phyloP scores from a whole-genome alignment of 2,888 invertebrate genomes.

The Odontothrips loti region DNA sequence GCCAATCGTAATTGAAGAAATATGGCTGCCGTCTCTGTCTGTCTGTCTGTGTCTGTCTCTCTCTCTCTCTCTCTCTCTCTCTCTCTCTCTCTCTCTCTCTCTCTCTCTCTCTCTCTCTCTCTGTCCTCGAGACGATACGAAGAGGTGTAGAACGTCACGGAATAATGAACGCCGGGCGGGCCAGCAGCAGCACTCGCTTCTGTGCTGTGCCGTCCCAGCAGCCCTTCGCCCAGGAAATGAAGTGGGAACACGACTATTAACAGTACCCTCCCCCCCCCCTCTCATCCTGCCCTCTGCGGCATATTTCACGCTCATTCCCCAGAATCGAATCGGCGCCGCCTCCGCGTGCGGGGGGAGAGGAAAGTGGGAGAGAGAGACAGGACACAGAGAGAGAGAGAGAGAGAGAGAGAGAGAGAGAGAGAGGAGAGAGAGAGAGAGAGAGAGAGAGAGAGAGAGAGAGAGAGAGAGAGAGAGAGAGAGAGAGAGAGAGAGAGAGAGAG shows the following conservation, averaged over 20 bases:
- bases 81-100: too few species aligned
- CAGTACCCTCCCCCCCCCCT: neutral
- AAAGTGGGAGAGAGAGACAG: too few species aligned
- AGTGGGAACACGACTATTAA: conserved; percentile 22
- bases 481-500: neutral
- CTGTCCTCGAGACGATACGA: neutral
- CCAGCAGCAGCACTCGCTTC: neutral
- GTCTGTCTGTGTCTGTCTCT: too few species aligned
- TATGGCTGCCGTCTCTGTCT: too few species aligned
- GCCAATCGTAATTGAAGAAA: too few species aligned
- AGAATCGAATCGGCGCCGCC: conserved; percentile 8
- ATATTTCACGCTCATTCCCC: conserved; percentile 22
- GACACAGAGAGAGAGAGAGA: neutral
- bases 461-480: neutral
- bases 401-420: neutral
- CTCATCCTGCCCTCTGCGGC: neutral
- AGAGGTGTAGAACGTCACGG: too few species aligned
- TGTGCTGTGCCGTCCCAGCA: neutral
- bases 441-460: neutral
- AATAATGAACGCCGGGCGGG: too few species aligned
- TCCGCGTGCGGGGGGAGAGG: neutral
- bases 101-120: too few species aligned
- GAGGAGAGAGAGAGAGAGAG: neutral
- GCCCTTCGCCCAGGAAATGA: neutral
- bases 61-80: too few species aligned